Conservation (phyloP, 2,888 invertebrate species). For the Pherbina coryleti region DNA sequence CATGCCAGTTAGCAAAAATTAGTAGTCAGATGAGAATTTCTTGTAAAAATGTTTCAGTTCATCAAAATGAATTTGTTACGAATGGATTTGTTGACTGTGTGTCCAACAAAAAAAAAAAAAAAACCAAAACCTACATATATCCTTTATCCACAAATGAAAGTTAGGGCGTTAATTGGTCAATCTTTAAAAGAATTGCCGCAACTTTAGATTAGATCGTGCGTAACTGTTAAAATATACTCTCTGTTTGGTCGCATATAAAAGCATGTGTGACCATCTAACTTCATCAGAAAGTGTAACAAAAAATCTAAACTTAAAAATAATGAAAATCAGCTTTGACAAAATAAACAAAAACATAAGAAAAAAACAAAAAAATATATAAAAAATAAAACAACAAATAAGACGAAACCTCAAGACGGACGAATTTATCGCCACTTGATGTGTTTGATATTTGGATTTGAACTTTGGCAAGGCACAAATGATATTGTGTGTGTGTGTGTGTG, state of each 20-base stretch:
- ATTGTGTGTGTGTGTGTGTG: background rate
- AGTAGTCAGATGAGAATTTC: too few relatives aligned
- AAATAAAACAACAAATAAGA: constrained; percentile 10
- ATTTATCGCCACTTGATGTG: constrained; percentile 22
- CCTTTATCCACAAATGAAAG: background rate
- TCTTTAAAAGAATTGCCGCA: background rate
- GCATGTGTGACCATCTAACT: too few relatives aligned
- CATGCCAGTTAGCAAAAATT: too few relatives aligned
- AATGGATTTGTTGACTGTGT: too few relatives aligned
- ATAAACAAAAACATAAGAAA: background rate
- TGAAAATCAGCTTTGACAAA: too few relatives aligned
- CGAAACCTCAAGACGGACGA: background rate
- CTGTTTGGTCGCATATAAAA: too few relatives aligned
- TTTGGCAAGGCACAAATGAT: background rate
- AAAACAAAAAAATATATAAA: background rate
- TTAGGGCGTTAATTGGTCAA: background rate
- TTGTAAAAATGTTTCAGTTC: too few relatives aligned
- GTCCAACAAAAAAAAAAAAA: background rate
- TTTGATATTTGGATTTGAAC: background rate
- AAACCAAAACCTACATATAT: background rate
- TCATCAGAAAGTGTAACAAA: too few relatives aligned
- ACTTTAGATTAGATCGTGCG: constrained; percentile 9
- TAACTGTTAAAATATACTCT: background rate
- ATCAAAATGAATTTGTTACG: too few relatives aligned
- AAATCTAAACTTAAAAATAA: too few relatives aligned